Evolutionary conservation across 1,140 invertebrate species (phyloP), one percentile per base, ranked within the genome.

Genomic region (Trypoxylus dichotomus): DNA sequence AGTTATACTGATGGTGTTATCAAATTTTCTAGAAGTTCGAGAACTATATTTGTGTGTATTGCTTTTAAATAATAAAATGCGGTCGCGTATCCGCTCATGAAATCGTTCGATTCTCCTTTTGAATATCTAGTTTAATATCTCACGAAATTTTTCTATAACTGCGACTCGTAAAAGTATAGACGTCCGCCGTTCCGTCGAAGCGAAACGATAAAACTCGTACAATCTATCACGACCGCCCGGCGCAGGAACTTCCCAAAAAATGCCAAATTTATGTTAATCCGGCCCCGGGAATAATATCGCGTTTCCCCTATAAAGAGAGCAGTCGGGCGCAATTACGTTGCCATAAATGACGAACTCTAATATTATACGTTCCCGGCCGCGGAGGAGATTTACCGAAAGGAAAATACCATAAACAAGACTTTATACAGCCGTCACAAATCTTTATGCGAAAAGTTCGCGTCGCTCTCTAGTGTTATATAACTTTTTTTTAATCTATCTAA

Each of bases 401-500:
- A 63, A 63, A 63, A 63, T 63, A 63, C 60, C 60, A 73, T 73
- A 73, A 73, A 73, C 71, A 73, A n/a, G 71, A 73, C 27, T 73
- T 73, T 73, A 73, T 73, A 73, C 71, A 27, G 21, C 71, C 71
- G 71, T 73, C 37, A 27, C 37, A 19, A 27, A 73, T 73, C 71
- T 73, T 73, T 73, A 73, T 73, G 71, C 21, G 71, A 73, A 73
- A 73, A 73, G 29, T 73, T 73, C 25, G 25, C 27, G 71, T 25
- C 71, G 29, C 13, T 27, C 71, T 13, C 3, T 32, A 25, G 10
- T 13, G 19, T 24, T 73, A 21, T 42, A 73, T 73, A 73, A 73
- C 71, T 37, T 73, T 73, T 73, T 73, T 73, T 73, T 73, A 73
- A 73, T 73, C 71, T 25, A 25, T 73, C 71, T 73, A 73, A 73